Conservation (phyloP, 2,113 vertebrate species). For the human (Homo sapiens) region GRCh38 chr4:22590501-22591000, state of each 20-base stretch:
- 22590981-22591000: not conserved
- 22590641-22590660: not conserved
- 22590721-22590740: not conserved
- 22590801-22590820: not conserved
- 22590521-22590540: not conserved
- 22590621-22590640: not conserved
- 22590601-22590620: not conserved
- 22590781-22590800: not conserved
- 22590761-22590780: not conserved
- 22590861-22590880: not conserved
- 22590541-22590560: not conserved
- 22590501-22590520: not conserved
- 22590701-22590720: not conserved
- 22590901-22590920: not conserved
- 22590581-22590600: not conserved
- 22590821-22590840: not conserved
- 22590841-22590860: not conserved
- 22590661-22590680: not conserved
- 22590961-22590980: not conserved
- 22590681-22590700: not conserved
- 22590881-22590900: not conserved
- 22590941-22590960: not conserved
- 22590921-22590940: not conserved
- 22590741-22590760: not conserved
- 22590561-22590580: not conserved